Conservation (phyloP, 2,113 vertebrate species). For the Potamarius usumacintae region DNA sequence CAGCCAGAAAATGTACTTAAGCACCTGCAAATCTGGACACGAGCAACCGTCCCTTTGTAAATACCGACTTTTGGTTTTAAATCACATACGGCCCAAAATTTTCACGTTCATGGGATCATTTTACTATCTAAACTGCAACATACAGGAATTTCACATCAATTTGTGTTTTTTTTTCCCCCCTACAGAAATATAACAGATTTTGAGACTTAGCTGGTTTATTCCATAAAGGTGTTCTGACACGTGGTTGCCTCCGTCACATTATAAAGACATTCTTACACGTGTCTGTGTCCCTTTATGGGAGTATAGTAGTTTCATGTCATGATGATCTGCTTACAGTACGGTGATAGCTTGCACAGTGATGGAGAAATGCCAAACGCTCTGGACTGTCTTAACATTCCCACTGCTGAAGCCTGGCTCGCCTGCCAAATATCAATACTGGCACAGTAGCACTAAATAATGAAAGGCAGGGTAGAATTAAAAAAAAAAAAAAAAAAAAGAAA, state of each 20-base stretch:
- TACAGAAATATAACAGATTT: not conserved
- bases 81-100: no score
- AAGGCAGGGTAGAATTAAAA: constrained; percentile 43
- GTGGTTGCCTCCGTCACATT: not conserved
- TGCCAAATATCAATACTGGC: constrained; percentile 61
- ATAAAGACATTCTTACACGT: not conserved
- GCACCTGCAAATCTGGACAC: not conserved
- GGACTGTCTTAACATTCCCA: constrained; percentile 55
- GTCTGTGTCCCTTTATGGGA: not conserved
- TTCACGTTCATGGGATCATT: not conserved
- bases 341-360: constrained; percentile 50
- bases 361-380: constrained; percentile 59
- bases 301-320: constrained; percentile 11
- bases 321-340: constrained; percentile 39
- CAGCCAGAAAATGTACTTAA: not conserved
- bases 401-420: constrained; percentile 50
- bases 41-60: not conserved
- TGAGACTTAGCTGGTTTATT: not conserved
- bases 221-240: not conserved
- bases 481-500: constrained; percentile 58
- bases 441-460: constrained; percentile 56
- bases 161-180: not conserved
- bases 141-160: not conserved
- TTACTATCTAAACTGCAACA: not conserved
- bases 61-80: not conserved